Conservation (phyloP, 2,113 vertebrate genomes). For the Macquaria ambigua region DNA sequence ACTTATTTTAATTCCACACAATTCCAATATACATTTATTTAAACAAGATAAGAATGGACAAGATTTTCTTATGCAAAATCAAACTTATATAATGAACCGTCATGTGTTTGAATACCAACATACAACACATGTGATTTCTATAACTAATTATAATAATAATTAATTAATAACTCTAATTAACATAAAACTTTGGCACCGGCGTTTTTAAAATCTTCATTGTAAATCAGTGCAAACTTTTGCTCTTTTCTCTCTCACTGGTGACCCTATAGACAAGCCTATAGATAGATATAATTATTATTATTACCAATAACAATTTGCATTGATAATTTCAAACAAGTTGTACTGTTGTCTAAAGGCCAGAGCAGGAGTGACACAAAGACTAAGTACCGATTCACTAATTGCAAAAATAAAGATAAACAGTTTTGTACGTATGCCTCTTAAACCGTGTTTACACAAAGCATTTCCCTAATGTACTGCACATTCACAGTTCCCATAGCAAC, state of each 20-base stretch:
- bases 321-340: not conserved
- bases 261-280: not conserved
- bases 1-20: conserved; percentile 17
- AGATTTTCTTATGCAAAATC: not conserved
- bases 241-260: not conserved
- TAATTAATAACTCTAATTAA: no score
- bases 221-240: not conserved
- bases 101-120: not conserved
- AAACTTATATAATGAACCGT: not conserved
- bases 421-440: not conserved
- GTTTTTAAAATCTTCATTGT: not conserved
- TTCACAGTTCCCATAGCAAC: conserved; percentile 67
- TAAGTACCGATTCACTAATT: not conserved
- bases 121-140: not conserved
- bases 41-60: not conserved
- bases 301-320: not conserved
- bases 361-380: not conserved
- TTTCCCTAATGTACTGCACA: conserved; percentile 16
- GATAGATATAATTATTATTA: not conserved
- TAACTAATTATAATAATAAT: no score
- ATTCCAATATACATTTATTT: not conserved
- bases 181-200: not conserved
- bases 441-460: not conserved
- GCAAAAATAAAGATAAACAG: not conserved
- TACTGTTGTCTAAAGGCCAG: not conserved